Percentiles rank a stretch among this genome's conserved stretches.
These are phyloP conservation scores for Cecropterus lyciades DNA, from an alignment of 1,140 invertebrate genomes.

Conservation along the genomic window DNA sequence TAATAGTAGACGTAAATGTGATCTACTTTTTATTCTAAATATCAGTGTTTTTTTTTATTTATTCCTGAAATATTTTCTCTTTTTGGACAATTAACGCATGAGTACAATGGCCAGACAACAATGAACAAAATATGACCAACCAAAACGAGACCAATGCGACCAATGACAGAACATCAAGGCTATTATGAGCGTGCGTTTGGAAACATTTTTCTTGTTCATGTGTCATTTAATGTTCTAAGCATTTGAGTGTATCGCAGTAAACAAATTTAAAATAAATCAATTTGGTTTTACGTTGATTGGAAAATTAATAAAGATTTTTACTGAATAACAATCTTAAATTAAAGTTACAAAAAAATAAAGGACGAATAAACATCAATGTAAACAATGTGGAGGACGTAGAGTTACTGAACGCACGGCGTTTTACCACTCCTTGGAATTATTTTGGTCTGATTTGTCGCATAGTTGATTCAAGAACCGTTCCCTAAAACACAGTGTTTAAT, in stretches of 20 bases:
- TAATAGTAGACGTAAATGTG: slow-evolving; percentile 11
- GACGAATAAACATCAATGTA: slow-evolving; percentile 7
- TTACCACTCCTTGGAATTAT: slow-evolving; percentile 60
- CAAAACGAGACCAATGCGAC: slow-evolving; percentile 1
- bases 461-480: background rate
- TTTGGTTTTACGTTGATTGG: background rate
- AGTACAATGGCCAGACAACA: slow-evolving; percentile 31
- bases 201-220: slow-evolving; percentile 2
- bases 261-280: background rate
- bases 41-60: slow-evolving; percentile 8
- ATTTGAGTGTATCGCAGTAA: no score
- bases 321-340: background rate
- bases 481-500: no score
- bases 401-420: slow-evolving; percentile 41
- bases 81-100: background rate
- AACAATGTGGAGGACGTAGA: background rate
- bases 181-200: slow-evolving; percentile 25
- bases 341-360: background rate
- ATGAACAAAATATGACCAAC: slow-evolving; percentile 25
- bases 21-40: slow-evolving; percentile 13
- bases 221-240: background rate
- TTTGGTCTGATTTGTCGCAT: slow-evolving; percentile 45
- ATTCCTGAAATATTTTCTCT: slow-evolving; percentile 13
- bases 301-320: background rate
- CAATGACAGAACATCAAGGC: slow-evolving; percentile 16